Evolutionary conservation across 2,113 vertebrate species (phyloP), one percentile per base, ranked within the genome.

Genomic region (Clupea harengus): DNA sequence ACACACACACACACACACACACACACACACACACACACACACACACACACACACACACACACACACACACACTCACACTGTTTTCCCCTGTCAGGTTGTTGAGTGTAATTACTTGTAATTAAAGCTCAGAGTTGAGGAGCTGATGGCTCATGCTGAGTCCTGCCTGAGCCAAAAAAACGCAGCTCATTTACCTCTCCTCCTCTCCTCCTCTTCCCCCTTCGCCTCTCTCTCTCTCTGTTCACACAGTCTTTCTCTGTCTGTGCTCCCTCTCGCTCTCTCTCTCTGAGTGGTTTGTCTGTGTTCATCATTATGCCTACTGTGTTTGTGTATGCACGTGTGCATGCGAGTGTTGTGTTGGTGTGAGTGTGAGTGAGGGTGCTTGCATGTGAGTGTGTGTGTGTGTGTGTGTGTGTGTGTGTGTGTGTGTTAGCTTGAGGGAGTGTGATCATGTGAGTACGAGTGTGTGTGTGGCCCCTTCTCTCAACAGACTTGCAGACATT

Each of bases 21-120:
- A 32, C 82, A 87, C 39, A 88, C 44, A 57, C 80, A 67, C 82
- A 86, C 84, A 64, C 57, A 83, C 18, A 86, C 84, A 86, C 28
- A 47, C 84, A 52, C 67, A 85, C 46, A 85, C 45, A 32, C 72
- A 32, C 20, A 47, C 28, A 25, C 87, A 28, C 85, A 72, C 86
- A 85, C n/a, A 87, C 78, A 85, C 52, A 80, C 28, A 84, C 45
- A 22, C 28, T 88, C 54, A 22, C 15, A 46, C 22, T 6, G 32
- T 72, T 72, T 25, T 72, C 10, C 52, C 25, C 25, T 25, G 22
- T 72, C 64, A 72, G 64, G 64, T 72, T 72, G 64, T 13, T 67
- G 64, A 72, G 64, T 64, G 60, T 72, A 28, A 72, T 28, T 72
- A 6, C 64, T 72, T 13, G 64, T 72, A 72, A 72, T 72, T 72